Evolutionary conservation across 2,797 vertebrate genomes (phyloP).

Genomic region (Craterocephalus amniculus): DNA sequence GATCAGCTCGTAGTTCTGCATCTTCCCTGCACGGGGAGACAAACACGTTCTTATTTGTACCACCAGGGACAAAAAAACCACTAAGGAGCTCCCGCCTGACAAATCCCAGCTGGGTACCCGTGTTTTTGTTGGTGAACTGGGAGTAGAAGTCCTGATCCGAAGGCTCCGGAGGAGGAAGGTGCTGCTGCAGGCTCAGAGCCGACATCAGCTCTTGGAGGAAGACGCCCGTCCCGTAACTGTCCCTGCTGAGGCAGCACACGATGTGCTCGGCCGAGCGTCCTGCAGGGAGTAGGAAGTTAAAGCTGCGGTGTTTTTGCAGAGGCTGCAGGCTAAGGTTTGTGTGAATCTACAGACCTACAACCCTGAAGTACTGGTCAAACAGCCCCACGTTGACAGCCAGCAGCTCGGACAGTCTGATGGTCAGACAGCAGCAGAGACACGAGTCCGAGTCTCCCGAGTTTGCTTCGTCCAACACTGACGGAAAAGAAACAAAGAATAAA

Average conservation of each 20-base stretch:
- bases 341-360: slow-evolving; percentile 86
- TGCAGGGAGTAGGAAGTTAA: slow-evolving; percentile 49
- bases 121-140: slow-evolving; percentile 91
- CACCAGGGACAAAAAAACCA: background rate
- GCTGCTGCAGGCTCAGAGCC: slow-evolving; percentile 89
- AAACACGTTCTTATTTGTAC: slow-evolving; percentile 4
- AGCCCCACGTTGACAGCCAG: slow-evolving; percentile 94
- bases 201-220: slow-evolving; percentile 97
- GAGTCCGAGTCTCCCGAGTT: slow-evolving; percentile 82
- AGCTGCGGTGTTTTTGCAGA: background rate
- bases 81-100: no score
- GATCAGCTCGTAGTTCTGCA: slow-evolving; percentile 98
- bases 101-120: slow-evolving; percentile 76
- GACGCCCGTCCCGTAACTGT: slow-evolving; percentile 91
- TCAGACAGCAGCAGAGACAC: slow-evolving; percentile 70
- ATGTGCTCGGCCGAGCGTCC: slow-evolving; percentile 89
- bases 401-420: slow-evolving; percentile 87
- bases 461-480: slow-evolving; percentile 84
- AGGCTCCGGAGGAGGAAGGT: slow-evolving; percentile 92
- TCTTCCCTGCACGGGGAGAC: slow-evolving; percentile 85
- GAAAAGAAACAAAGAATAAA: no score
- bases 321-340: background rate
- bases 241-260: slow-evolving; percentile 92
- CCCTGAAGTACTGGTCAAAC: slow-evolving; percentile 96
- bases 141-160: slow-evolving; percentile 96